Evolutionary conservation across 2,113 vertebrate genomes (phyloP), one percentile per base, ranked within the genome.

Genomic region (Ursus arctos): DNA sequence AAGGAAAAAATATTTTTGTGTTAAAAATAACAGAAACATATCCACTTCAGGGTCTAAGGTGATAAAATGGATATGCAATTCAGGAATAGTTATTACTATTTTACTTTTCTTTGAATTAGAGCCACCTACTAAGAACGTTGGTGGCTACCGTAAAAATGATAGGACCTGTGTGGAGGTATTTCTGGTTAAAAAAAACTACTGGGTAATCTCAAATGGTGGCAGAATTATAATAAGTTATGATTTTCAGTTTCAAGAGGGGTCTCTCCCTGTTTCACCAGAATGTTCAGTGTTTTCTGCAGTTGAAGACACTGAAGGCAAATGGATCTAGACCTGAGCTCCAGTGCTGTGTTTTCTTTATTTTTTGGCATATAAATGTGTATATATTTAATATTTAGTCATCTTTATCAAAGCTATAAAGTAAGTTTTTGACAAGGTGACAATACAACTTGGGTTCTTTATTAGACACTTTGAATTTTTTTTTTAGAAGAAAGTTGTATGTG

Each of bases 101-200:
- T 81, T 81, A 81, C 63, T 72, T 81, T 74, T 89, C 55, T 65
- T 53, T 92, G 53, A 63, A 65, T 81, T 74, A 88, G 84, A 81
- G 71, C 8, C 22, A 40, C 36, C 31, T 94, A 43, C 65, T 47
- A 28, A 87, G 87, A 92, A 72, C 6, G 12, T 72, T 40, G 63
- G 43, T 40, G 40, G 16, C 26, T 81, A n/a, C 53, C 80, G 51
- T 65, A 43, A 88, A 76, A 76, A 24, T 31, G 57, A 49, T 15
- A 96, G 76, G 82, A 49, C 4, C 36, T 92, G 26, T 16, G 51
- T 88, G 55, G 13, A 47, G 15, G 28, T 65, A 43, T 28, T 80
- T 92, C 40, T 31, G 71, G 71, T n/a, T 93, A 13, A 43, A 51
- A 92, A 80, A 63, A 33, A 43, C 43, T 4, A 55, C 33, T 74